Evolutionary conservation across 2,113 vertebrate genomes (phyloP).

Genomic region (Cinclus mexicanus): DNA sequence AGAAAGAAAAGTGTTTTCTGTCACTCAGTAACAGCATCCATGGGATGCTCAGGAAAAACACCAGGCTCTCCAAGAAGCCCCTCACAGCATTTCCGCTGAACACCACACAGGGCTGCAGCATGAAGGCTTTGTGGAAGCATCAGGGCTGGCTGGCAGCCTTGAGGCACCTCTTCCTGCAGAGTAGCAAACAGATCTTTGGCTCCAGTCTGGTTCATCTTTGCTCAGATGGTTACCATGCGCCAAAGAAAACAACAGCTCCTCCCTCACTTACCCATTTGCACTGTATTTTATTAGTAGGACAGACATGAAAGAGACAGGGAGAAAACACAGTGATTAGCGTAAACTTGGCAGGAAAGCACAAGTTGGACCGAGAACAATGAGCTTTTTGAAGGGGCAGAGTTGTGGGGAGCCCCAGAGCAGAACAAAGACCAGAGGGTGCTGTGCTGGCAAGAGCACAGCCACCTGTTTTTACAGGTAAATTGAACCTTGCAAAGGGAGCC

Average conservation of each 20-base stretch:
- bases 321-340: not conserved
- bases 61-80: not conserved
- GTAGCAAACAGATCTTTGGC: not conserved
- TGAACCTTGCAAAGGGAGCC: not conserved
- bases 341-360: not conserved
- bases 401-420: not conserved
- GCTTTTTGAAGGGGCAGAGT: not conserved
- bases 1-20: not conserved
- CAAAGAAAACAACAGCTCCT: conserved; percentile 32
- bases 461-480: not conserved
- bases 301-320: not conserved
- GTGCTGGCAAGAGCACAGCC: not conserved
- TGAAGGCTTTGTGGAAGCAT: not conserved
- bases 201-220: not conserved
- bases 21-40: not conserved
- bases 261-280: not conserved
- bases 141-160: not conserved
- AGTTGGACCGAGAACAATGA: not conserved
- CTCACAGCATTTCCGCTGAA: not conserved
- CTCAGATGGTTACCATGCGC: not conserved
- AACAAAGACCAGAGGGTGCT: not conserved
- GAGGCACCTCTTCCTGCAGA: not conserved
- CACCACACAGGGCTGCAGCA: not conserved
- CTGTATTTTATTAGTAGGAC: not conserved
- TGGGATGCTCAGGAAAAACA: not conserved